These are phyloP conservation scores for Sorex maritimensis DNA, from an alignment of 2,797 vertebrate genomes.

Conservation along the genomic window DNA sequence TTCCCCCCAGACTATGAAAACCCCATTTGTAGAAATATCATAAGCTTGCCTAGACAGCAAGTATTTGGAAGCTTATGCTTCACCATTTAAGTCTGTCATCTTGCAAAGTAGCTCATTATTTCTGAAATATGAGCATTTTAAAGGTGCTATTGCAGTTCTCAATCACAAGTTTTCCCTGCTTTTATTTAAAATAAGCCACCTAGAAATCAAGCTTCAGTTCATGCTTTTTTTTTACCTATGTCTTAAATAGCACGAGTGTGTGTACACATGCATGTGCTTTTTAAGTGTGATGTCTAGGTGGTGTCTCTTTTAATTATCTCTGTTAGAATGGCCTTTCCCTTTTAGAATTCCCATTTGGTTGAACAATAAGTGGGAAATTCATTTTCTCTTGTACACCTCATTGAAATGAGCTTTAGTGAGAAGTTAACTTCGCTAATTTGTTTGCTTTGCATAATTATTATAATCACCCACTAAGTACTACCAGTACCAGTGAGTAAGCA, in stretches of 20 bases:
- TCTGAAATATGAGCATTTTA: conserved; percentile 87
- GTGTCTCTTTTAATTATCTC: conserved; percentile 75
- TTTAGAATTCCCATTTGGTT: conserved; percentile 68
- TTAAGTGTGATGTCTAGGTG: conserved; percentile 51
- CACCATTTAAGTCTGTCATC: conserved; percentile 86
- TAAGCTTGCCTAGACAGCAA: conserved; percentile 82
- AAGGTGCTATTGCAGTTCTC: conserved; percentile 81
- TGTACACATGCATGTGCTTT: not conserved
- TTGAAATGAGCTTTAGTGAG: conserved; percentile 79
- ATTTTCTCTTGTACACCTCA: conserved; percentile 79
- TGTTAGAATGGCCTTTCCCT: conserved; percentile 47
- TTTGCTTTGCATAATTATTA: conserved; percentile 86
- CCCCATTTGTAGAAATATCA: conserved; percentile 82
- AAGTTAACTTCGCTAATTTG: conserved; percentile 85
- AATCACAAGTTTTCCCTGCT: conserved; percentile 79
- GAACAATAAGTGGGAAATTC: conserved; percentile 75
- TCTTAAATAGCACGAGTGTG: not conserved
- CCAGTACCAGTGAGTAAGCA: conserved; percentile 65
- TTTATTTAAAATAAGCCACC: conserved; percentile 78
- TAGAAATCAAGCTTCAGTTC: conserved; percentile 65
- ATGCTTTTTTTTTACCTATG: conserved; percentile 22
- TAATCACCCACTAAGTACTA: conserved; percentile 83
- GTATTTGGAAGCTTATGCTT: conserved; percentile 83
- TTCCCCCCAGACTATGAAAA: conserved; percentile 76
- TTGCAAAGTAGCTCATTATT: conserved; percentile 87